phyloP scores from a whole-genome alignment of 2,888 invertebrate species.

The Lumbricus terrestris region DNA sequence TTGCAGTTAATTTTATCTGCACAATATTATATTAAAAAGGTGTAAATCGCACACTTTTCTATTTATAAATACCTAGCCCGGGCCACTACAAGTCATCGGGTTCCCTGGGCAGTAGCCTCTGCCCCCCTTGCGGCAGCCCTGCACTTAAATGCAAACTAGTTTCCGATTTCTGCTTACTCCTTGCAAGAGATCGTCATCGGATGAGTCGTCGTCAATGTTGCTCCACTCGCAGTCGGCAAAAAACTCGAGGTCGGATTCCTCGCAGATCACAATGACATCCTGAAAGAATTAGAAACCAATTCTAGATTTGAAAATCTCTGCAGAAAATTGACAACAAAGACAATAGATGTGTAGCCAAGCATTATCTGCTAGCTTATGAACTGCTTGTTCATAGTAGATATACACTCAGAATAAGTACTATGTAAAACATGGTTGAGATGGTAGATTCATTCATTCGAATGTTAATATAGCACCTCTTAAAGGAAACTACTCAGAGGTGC shows the following conservation, averaged over 20 bases:
- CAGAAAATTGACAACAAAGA: background rate
- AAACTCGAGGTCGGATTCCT: slow-evolving; percentile 33
- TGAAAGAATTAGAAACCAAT: slow-evolving; percentile 8
- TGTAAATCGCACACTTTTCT: no score
- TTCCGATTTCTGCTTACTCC: slow-evolving; percentile 36
- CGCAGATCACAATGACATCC: slow-evolving; percentile 31
- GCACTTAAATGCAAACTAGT: no score
- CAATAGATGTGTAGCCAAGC: background rate
- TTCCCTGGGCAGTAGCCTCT: no score
- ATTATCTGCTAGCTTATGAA: background rate
- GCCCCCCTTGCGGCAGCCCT: no score
- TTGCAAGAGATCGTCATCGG: slow-evolving; percentile 45
- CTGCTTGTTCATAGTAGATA: background rate
- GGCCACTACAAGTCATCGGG: no score
- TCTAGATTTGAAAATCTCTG: background rate
- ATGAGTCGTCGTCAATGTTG: slow-evolving; percentile 38
- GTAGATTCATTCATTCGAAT: no score
- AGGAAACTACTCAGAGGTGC: no score
- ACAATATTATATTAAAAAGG: no score
- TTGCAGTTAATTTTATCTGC: no score
- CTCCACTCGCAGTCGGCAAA: slow-evolving; percentile 45
- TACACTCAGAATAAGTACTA: background rate
- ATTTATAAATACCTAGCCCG: no score
- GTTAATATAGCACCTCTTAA: no score
- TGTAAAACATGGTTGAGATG: no score